Conservation (phyloP, 2,113 vertebrate genomes). For the Cinclus mexicanus region DNA sequence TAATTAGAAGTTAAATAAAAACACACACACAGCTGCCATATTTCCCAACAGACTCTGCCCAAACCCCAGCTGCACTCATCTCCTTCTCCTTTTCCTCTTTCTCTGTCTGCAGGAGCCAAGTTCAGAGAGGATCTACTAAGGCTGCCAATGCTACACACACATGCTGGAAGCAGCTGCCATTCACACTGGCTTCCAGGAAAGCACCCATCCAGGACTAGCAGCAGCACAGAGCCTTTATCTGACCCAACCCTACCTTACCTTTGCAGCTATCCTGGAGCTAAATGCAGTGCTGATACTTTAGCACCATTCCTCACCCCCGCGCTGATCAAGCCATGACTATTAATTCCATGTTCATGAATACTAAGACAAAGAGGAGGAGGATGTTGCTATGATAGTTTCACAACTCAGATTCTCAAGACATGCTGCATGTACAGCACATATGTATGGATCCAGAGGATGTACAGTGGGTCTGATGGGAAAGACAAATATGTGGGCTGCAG, state of each 20-base stretch:
- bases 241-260: background rate
- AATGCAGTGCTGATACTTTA: background rate
- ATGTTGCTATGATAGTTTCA: background rate
- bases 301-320: background rate
- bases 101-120: background rate
- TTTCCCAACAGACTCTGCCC: constrained; percentile 8
- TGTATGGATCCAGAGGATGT: background rate
- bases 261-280: background rate
- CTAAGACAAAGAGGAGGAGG: constrained; percentile 26
- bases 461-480: background rate
- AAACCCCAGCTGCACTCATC: background rate
- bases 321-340: background rate
- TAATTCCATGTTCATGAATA: background rate
- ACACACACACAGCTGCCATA: constrained; percentile 18
- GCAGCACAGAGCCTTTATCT: background rate
- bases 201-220: background rate
- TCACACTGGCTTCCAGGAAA: background rate
- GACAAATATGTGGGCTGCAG: background rate
- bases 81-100: background rate
- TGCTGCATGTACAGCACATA: background rate
- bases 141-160: background rate
- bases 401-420: background rate
- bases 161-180: background rate
- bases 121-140: background rate
- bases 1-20: constrained; percentile 58